Evolutionary conservation across 2,113 vertebrate species (phyloP).

Genomic region (Tachysurus fulvidraco): DNA sequence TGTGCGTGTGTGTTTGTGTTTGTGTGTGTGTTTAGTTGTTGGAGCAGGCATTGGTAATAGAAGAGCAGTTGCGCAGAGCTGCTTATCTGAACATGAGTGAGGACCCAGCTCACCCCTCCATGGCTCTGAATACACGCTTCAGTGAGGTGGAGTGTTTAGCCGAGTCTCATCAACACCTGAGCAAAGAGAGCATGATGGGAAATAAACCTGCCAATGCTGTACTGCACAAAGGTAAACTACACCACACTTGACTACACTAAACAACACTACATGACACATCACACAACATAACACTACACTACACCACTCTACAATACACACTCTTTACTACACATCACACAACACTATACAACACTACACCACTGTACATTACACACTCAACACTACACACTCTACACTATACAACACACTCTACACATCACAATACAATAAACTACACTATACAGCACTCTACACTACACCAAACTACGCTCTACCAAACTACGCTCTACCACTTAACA

Average conservation of each 20-base stretch:
- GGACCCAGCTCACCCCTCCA: slow-evolving; percentile 94
- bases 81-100: slow-evolving; percentile 98
- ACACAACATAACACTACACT: neutral
- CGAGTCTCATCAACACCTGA: slow-evolving; percentile 97
- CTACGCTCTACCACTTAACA: too few species aligned
- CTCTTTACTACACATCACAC: neutral
- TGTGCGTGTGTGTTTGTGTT: too few species aligned
- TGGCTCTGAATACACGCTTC: slow-evolving; percentile 97
- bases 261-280: neutral
- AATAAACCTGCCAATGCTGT: slow-evolving; percentile 98
- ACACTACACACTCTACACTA: neutral
- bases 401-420: neutral
- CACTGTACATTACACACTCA: neutral
- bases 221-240: slow-evolving; percentile 89
- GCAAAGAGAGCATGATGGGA: slow-evolving; percentile 97
- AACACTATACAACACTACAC: neutral
- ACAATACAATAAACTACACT: neutral
- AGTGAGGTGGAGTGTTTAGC: slow-evolving; percentile 97
- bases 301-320: neutral
- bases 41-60: slow-evolving; percentile 94
- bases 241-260: neutral
- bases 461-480: too few species aligned
- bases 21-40: slow-evolving; percentile 76
- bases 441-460: too few species aligned
- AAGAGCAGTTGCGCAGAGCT: slow-evolving; percentile 92